phyloP scores from a whole-genome alignment of 2,113 vertebrate species.

The Hirundichthys speculiger region DNA sequence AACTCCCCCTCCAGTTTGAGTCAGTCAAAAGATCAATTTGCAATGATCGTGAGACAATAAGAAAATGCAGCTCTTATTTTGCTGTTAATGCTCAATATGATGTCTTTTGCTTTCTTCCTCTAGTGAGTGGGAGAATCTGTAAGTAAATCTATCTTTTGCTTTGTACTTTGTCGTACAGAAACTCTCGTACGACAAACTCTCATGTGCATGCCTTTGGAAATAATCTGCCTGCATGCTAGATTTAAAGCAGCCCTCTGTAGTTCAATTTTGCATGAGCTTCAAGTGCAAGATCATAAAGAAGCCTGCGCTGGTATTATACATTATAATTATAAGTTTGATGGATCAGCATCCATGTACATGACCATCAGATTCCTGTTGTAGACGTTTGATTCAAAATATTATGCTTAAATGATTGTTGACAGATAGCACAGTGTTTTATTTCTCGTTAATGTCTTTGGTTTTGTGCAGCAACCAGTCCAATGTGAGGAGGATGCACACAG shows the following conservation, averaged over 20 bases:
- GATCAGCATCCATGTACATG: too few species aligned
- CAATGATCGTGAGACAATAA: background rate
- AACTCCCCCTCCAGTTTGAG: too few species aligned
- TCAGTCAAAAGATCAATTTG: background rate
- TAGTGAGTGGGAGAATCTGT: constrained; percentile 97
- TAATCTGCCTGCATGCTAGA: background rate
- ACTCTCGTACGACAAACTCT: too few species aligned
- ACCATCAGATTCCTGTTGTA: too few species aligned
- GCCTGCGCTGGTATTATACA: too few species aligned
- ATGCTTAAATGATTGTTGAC: too few species aligned
- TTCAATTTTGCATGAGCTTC: background rate
- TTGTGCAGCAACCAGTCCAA: constrained; percentile 79
- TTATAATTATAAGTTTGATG: too few species aligned
- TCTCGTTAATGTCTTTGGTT: constrained; percentile 16
- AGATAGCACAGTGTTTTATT: too few species aligned
- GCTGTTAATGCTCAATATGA: constrained; percentile 37
- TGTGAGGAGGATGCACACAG: constrained; percentile 96
- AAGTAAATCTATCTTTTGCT: constrained; percentile 78
- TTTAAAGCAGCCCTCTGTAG: background rate
- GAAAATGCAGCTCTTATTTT: background rate
- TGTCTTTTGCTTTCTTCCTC: constrained; percentile 68
- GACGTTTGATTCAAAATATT: too few species aligned
- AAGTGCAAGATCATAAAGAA: too few species aligned
- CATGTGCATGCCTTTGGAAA: constrained; percentile 9
- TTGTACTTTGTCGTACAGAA: constrained; percentile 21